Percentiles rank a stretch among this genome's conserved stretches.
These are phyloP conservation scores for Oryzias dopingdopingensis DNA, from an alignment of 2,797 vertebrate genomes.

Conservation along the genomic window DNA sequence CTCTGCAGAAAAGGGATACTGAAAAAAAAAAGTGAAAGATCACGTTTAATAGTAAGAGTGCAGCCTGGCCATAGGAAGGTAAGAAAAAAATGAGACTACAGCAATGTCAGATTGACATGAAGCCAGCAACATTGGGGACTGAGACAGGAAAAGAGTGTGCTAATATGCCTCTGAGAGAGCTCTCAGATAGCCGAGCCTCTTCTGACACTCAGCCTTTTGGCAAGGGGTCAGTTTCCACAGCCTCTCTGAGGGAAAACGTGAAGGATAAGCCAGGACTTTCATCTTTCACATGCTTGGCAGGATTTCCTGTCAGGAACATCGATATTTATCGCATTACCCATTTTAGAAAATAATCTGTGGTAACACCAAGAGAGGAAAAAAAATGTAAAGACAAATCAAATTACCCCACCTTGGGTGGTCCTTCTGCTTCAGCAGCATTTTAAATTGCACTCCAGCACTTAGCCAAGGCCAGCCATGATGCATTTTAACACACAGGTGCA, in stretches of 20 bases:
- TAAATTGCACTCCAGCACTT: conserved; percentile 50
- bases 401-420: conserved; percentile 61
- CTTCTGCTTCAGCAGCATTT: conserved; percentile 58
- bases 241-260: conserved; percentile 33
- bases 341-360: conserved; percentile 67
- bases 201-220: conserved; percentile 33
- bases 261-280: conserved; percentile 46
- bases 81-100: conserved; percentile 15
- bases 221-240: conserved; percentile 48
- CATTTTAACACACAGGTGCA: conserved; percentile 42
- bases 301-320: conserved; percentile 73
- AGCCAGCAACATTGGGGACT: conserved; percentile 24
- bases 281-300: conserved; percentile 47
- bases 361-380: conserved; percentile 67
- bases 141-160: conserved; percentile 16
- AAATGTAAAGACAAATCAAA: conserved; percentile 68
- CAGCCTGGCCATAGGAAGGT: conserved; percentile 9
- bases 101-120: conserved; percentile 39
- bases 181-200: conserved; percentile 48
- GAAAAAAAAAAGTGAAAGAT: conserved; percentile 22
- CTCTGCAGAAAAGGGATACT: conserved; percentile 36
- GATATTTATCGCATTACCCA: conserved; percentile 82
- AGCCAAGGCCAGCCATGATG: conserved; percentile 20
- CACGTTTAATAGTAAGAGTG: neutral
- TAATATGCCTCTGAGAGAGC: conserved; percentile 46